phyloP scores from a whole-genome alignment of 2,797 vertebrate species.

The Myiothlypis coronata region DNA sequence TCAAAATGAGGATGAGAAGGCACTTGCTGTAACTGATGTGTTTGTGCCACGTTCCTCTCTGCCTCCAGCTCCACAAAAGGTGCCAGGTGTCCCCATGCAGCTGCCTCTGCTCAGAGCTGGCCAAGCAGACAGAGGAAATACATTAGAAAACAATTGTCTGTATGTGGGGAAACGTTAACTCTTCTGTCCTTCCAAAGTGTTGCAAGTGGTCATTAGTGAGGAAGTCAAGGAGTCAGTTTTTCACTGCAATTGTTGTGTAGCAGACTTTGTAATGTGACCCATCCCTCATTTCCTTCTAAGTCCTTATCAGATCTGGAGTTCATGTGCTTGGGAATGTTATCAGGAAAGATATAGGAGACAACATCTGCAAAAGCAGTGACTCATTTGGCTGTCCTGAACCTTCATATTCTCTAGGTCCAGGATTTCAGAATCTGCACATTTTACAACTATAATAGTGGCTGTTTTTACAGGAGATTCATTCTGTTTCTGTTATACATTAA shows the following conservation, averaged over 20 bases:
- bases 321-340: background rate
- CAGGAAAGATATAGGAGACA: background rate
- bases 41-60: background rate
- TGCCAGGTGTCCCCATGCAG: background rate
- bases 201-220: constrained; percentile 41
- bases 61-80: background rate
- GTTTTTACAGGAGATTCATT: background rate
- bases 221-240: constrained; percentile 27
- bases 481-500: background rate
- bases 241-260: background rate
- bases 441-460: background rate
- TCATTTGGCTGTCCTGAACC: background rate
- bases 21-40: background rate
- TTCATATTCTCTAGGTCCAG: background rate
- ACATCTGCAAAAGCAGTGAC: background rate
- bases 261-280: background rate
- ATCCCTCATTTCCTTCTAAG: background rate
- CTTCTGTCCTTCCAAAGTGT: background rate
- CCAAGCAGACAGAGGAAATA: background rate
- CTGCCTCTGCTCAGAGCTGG: background rate
- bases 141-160: background rate
- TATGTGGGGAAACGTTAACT: constrained; percentile 2
- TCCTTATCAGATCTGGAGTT: background rate
- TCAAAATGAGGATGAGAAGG: background rate
- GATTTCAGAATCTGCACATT: background rate